Percentiles rank a stretch among this genome's conserved stretches.
These are phyloP conservation scores for Ispidina picta DNA, from an alignment of 2,797 vertebrate genomes.

Conservation along the genomic window DNA sequence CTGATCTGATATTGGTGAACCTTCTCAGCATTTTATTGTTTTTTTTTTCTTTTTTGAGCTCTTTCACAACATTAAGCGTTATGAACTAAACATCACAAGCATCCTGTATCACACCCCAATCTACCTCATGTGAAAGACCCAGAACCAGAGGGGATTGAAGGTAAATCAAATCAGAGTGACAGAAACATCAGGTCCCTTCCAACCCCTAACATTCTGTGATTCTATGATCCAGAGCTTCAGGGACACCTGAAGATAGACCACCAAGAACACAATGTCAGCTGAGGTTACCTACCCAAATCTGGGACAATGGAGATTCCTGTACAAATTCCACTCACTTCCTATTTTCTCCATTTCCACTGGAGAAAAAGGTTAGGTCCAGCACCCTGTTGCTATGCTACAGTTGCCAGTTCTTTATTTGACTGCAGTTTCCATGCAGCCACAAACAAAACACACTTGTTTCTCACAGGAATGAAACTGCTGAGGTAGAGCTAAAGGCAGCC, in stretches of 20 bases:
- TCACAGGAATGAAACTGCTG: not conserved
- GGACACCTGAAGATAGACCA: not conserved
- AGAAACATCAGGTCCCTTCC: not conserved
- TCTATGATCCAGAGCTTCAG: not conserved
- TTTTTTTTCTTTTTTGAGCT: not conserved
- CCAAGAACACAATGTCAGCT: not conserved
- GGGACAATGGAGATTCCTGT: not conserved
- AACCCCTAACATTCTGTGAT: no score
- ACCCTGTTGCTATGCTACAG: slow-evolving; percentile 69
- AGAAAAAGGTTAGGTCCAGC: slow-evolving; percentile 25
- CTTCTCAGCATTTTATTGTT: not conserved
- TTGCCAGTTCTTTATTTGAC: slow-evolving; percentile 7
- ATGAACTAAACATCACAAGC: not conserved
- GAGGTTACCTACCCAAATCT: not conserved
- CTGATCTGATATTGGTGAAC: not conserved
- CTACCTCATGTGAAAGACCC: not conserved
- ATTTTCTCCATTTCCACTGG: slow-evolving; percentile 1
- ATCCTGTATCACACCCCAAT: not conserved
- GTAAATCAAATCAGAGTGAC: not conserved
- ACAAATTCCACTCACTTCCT: slow-evolving; percentile 14
- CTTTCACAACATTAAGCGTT: not conserved
- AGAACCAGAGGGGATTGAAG: not conserved
- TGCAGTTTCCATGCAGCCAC: not conserved
- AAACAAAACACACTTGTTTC: not conserved
- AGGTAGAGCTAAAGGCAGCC: not conserved